phyloP scores from a whole-genome alignment of 2,797 vertebrate species.

The Notamacropus eugenii region DNA sequence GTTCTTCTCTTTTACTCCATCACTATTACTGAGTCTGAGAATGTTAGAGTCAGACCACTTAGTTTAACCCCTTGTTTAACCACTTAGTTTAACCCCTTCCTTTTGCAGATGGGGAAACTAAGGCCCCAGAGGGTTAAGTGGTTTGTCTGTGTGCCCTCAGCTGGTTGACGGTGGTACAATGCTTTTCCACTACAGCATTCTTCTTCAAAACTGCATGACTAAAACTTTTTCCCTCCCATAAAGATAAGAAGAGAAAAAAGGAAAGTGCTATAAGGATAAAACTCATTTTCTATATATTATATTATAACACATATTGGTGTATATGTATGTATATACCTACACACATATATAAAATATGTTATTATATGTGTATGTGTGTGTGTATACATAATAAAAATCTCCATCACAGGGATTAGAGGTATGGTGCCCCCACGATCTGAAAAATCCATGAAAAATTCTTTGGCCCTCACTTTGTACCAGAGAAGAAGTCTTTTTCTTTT shows the following conservation, averaged over 20 bases:
- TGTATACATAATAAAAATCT: too few species aligned
- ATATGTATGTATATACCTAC: too few species aligned
- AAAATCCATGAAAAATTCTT: background rate
- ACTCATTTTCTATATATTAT: background rate
- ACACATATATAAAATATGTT: background rate
- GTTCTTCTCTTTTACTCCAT: background rate
- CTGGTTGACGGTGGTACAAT: background rate
- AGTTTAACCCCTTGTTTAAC: background rate
- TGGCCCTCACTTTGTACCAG: background rate
- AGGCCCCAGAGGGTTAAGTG: background rate
- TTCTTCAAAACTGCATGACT: accelerated
- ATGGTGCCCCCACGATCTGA: background rate
- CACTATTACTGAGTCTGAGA: background rate
- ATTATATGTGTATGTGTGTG: too few species aligned
- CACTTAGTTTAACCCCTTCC: background rate
- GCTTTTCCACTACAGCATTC: background rate
- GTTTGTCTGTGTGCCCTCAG: background rate
- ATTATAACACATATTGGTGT: background rate
- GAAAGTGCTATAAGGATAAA: background rate
- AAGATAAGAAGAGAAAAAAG: background rate
- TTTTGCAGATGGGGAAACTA: background rate
- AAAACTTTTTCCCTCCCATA: background rate
- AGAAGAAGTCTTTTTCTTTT: background rate
- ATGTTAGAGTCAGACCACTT: background rate
- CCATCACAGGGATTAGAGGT: background rate